Conservation (phyloP, 2,888 invertebrate species). For the Tenthredo livida region DNA sequence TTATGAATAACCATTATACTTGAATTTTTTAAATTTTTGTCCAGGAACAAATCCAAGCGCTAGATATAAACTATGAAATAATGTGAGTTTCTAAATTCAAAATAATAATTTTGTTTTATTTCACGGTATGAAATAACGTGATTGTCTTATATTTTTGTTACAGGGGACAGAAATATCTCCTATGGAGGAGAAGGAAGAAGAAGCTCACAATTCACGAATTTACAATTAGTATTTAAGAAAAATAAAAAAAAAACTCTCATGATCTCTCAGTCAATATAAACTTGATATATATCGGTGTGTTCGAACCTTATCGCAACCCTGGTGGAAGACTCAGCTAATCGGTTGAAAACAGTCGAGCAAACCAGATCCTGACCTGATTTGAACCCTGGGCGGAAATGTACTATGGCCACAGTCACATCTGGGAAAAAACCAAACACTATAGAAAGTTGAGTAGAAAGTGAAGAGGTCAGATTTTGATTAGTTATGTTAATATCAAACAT, state of each 20-base stretch:
- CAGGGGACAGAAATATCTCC: too few relatives aligned
- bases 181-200: too few relatives aligned
- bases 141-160: too few relatives aligned
- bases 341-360: neutral
- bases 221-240: neutral
- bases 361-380: neutral
- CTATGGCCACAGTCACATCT: neutral
- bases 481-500: neutral
- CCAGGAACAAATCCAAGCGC: too few relatives aligned
- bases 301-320: neutral
- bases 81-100: too few relatives aligned
- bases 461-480: neutral
- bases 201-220: too few relatives aligned
- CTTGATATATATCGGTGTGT: neutral
- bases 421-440: slow-evolving; percentile 3
- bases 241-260: too few relatives aligned
- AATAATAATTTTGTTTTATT: too few relatives aligned
- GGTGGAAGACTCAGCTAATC: neutral
- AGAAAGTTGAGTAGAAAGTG: neutral
- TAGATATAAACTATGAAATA: too few relatives aligned
- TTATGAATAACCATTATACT: too few relatives aligned
- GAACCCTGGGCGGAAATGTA: neutral
- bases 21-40: too few relatives aligned
- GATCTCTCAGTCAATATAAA: neutral
- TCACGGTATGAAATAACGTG: too few relatives aligned